Conservation (phyloP, 2,797 vertebrate species). For the Aselliscus stoliczkanus region DNA sequence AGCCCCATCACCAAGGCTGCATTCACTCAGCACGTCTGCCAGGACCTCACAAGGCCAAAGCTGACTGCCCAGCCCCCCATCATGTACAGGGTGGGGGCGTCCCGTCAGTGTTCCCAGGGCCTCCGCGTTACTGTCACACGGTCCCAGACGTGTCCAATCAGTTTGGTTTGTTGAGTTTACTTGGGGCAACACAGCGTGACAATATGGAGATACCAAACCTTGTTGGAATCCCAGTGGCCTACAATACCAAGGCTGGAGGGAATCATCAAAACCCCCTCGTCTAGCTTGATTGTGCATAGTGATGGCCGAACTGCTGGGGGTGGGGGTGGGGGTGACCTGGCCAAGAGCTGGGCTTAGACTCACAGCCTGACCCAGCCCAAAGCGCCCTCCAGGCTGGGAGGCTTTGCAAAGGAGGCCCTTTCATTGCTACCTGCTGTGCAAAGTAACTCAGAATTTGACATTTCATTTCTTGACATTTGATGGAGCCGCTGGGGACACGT, state of each 20-base stretch:
- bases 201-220: too few species aligned
- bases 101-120: neutral
- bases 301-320: neutral
- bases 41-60: neutral
- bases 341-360: neutral
- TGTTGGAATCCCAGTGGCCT: neutral
- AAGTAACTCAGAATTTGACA: neutral
- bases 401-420: neutral
- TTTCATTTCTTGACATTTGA: slow-evolving; percentile 5
- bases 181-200: neutral
- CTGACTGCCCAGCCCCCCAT: neutral
- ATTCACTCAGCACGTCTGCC: neutral
- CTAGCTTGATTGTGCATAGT: neutral
- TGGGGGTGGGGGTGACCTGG: neutral
- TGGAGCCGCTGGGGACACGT: neutral
- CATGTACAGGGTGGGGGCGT: too few species aligned
- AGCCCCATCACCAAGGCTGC: too few species aligned
- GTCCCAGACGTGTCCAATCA: neutral
- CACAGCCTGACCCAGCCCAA: fast-evolving
- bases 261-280: neutral
- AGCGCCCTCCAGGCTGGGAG: neutral
- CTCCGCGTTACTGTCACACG: neutral
- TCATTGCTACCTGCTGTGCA: neutral
- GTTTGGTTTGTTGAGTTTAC: neutral
- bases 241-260: neutral